Evolutionary conservation across 1,140 invertebrate species (phyloP).

Genomic region (Ips typographus): DNA sequence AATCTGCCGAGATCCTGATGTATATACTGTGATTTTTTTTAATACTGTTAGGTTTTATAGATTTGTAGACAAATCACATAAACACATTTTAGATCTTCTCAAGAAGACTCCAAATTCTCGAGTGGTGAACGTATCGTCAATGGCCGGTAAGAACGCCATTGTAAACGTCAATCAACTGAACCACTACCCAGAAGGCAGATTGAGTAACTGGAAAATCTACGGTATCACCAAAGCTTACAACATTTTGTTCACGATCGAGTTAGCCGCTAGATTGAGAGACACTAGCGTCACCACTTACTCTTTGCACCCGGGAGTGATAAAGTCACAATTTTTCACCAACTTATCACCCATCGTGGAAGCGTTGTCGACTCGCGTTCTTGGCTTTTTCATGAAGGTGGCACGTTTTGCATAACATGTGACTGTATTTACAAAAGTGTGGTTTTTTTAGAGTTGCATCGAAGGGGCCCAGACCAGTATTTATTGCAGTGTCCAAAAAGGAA

Average conservation of each 20-base stretch:
- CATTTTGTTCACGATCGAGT: constrained; percentile 72
- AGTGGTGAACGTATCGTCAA: constrained; percentile 35
- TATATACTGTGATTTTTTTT: too few relatives aligned
- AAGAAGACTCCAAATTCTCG: constrained; percentile 36
- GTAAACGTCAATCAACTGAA: constrained; percentile 23
- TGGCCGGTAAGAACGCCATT: not conserved
- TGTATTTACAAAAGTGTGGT: too few relatives aligned
- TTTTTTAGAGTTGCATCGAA: constrained; percentile 68
- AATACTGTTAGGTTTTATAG: too few relatives aligned
- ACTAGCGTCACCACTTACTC: constrained; percentile 74
- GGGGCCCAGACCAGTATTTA: constrained; percentile 81
- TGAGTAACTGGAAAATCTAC: constrained; percentile 51
- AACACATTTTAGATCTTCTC: constrained; percentile 44
- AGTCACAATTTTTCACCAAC: not conserved
- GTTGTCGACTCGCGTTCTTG: too few relatives aligned
- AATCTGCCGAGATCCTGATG: too few relatives aligned
- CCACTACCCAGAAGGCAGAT: constrained; percentile 8
- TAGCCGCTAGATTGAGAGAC: constrained; percentile 72
- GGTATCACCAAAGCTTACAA: constrained; percentile 60
- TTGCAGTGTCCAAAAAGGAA: constrained; percentile 71
- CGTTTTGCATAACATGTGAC: too few relatives aligned
- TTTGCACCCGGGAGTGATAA: constrained; percentile 70
- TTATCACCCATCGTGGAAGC: too few relatives aligned
- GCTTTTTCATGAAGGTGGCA: too few relatives aligned
- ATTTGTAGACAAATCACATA: too few relatives aligned